phyloP scores from a whole-genome alignment of 2,113 vertebrate species.

The Phyllostomus hastatus region DNA sequence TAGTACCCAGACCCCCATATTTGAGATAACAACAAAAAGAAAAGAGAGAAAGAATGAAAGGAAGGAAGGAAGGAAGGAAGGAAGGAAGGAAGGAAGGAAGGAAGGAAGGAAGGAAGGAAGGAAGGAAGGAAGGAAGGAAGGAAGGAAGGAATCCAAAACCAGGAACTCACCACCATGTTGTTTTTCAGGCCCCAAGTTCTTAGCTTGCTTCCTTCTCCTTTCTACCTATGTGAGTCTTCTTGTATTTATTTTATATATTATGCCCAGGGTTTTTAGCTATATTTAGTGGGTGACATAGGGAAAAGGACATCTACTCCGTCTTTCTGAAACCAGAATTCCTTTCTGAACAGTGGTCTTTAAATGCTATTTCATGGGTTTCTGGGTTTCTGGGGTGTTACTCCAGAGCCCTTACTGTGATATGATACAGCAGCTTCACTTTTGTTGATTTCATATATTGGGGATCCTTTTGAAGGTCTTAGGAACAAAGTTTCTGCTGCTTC shows the following conservation, averaged over 20 bases:
- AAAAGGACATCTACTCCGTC: background rate
- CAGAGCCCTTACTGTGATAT: background rate
- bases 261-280: background rate
- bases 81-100: background rate
- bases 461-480: constrained; percentile 20
- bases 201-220: background rate
- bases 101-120: background rate
- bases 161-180: background rate
- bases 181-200: background rate
- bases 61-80: background rate
- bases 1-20: background rate
- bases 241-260: constrained; percentile 23
- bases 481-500: background rate
- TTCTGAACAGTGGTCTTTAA: background rate
- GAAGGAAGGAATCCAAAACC: background rate
- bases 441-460: background rate
- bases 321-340: background rate
- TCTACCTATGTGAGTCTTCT: background rate
- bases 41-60: background rate
- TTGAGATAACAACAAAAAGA: background rate
- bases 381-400: background rate
- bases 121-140: background rate
- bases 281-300: background rate
- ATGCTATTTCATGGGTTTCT: background rate
- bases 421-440: background rate